phyloP scores from a whole-genome alignment of 2,113 vertebrate species.

The Amblyopsis rosae region DNA sequence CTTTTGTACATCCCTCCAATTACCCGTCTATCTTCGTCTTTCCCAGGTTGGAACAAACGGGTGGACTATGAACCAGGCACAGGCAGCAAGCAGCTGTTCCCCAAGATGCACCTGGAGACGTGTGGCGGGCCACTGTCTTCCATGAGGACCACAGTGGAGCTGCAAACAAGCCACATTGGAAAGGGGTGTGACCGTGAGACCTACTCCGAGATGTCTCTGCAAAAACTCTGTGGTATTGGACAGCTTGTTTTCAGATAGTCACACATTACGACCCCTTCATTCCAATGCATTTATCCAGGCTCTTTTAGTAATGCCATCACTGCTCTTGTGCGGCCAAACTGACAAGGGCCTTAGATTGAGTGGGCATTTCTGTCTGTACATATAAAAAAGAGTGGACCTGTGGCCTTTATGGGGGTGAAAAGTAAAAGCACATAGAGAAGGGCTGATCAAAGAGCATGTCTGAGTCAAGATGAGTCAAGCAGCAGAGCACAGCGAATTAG shows the following conservation, averaged over 20 bases:
- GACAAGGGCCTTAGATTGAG: slow-evolving; percentile 14
- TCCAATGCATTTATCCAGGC: background rate
- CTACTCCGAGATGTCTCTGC: slow-evolving; percentile 92
- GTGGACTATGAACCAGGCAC: slow-evolving; percentile 91
- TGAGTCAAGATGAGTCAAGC: slow-evolving; percentile 28
- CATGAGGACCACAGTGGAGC: slow-evolving; percentile 84
- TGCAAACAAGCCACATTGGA: slow-evolving; percentile 90
- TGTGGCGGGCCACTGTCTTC: slow-evolving; percentile 91
- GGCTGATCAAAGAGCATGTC: slow-evolving; percentile 41
- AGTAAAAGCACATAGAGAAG: slow-evolving; percentile 6
- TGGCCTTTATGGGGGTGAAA: slow-evolving; percentile 15
- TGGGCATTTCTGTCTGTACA: background rate
- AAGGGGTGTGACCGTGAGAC: slow-evolving; percentile 94
- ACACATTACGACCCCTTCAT: background rate
- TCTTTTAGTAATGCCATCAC: background rate
- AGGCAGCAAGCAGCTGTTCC: slow-evolving; percentile 89
- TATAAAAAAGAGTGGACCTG: slow-evolving; percentile 14
- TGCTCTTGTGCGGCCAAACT: slow-evolving; percentile 1
- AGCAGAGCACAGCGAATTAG: slow-evolving; percentile 35
- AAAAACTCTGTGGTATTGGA: slow-evolving; percentile 91
- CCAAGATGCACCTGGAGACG: slow-evolving; percentile 90
- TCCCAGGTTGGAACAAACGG: slow-evolving; percentile 87
- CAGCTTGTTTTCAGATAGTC: background rate
- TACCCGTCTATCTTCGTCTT: background rate
- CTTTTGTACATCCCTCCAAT: background rate